Percentiles rank a stretch among this genome's conserved stretches.
phyloP scores from a whole-genome alignment of 2,888 invertebrate species.

The Mesoligia furuncula region DNA sequence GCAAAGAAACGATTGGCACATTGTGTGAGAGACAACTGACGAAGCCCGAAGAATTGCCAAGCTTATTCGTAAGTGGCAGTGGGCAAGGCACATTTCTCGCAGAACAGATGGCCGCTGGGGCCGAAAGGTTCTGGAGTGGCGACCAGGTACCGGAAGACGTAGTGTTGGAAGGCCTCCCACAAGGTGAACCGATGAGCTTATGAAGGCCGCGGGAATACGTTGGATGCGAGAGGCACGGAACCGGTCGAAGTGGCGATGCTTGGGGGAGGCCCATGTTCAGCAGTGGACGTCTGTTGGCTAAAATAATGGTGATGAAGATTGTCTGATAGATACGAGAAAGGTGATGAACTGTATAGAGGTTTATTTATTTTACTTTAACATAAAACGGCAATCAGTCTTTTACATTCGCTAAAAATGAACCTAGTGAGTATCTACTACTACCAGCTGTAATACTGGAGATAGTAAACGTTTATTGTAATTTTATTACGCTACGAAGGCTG shows the following conservation, averaged over 20 bases:
- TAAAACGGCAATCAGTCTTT: not conserved
- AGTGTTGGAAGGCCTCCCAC: not conserved
- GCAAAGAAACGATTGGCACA: not conserved
- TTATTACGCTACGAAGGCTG: no score
- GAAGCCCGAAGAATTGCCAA: not conserved
- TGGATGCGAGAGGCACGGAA: not conserved
- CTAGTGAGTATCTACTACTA: no score
- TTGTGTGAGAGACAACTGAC: not conserved
- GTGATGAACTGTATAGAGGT: not conserved
- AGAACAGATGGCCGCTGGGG: not conserved
- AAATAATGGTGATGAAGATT: not conserved
- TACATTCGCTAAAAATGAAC: not conserved
- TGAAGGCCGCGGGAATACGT: not conserved
- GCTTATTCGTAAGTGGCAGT: not conserved
- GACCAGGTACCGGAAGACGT: not conserved
- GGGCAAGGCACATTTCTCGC: not conserved
- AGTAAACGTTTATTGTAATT: no score
- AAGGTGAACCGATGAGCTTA: not conserved
- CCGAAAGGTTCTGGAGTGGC: not conserved
- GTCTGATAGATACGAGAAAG: not conserved
- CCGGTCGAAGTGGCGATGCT: not conserved
- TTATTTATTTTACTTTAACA: not conserved
- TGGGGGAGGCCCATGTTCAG: not conserved
- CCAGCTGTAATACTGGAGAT: no score
- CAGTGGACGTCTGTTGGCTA: not conserved